phyloP scores from a whole-genome alignment of 2,888 invertebrate species.

The Perdita meconis region DNA sequence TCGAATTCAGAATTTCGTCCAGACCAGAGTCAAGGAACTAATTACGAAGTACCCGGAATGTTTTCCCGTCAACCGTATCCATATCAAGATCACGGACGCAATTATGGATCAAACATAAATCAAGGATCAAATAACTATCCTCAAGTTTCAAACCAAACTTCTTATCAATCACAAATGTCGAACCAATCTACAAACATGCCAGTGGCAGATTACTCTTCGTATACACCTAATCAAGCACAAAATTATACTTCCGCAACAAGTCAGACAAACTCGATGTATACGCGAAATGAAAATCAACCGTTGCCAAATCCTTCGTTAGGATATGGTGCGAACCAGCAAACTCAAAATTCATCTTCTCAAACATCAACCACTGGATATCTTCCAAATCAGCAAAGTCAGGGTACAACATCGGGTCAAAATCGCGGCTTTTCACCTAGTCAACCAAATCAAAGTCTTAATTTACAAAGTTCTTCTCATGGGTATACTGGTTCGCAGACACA shows the following conservation, averaged over 20 bases:
- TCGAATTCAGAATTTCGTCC: conserved; percentile 72
- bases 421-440: conserved; percentile 66
- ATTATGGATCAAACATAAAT: conserved; percentile 74
- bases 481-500: conserved; percentile 55
- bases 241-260: conserved; percentile 74
- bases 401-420: conserved; percentile 56
- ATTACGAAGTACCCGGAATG: conserved; percentile 76
- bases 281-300: conserved; percentile 70
- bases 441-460: conserved; percentile 59
- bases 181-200: conserved; percentile 74
- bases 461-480: conserved; percentile 65
- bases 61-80: conserved; percentile 77
- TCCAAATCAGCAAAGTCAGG: conserved; percentile 68
- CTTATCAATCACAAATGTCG: conserved; percentile 74
- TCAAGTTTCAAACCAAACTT: conserved; percentile 73
- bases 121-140: conserved; percentile 76
- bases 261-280: conserved; percentile 75
- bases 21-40: conserved; percentile 74
- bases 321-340: conserved; percentile 70
- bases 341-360: conserved; percentile 63
- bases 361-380: conserved; percentile 62
- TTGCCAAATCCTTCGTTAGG: conserved; percentile 71
- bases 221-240: conserved; percentile 74
- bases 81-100: conserved; percentile 79
- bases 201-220: conserved; percentile 76